phyloP scores from a whole-genome alignment of 2,113 vertebrate species.

The Dipodomys stephensi region DNA sequence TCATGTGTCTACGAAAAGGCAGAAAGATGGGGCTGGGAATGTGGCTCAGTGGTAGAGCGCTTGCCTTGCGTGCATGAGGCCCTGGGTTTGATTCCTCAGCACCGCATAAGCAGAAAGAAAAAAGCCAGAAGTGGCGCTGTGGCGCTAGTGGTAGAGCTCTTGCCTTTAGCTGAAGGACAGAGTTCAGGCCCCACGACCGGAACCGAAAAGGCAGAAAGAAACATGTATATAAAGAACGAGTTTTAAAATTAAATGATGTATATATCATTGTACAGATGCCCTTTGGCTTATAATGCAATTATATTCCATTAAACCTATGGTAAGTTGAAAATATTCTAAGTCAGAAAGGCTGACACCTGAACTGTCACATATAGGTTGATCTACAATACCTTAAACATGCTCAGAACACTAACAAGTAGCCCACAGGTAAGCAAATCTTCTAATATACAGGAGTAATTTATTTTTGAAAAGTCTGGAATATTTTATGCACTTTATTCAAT shows the following conservation, averaged over 20 bases:
- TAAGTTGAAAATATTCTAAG: background rate
- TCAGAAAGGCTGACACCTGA: background rate
- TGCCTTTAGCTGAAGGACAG: no score
- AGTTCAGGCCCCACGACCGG: no score
- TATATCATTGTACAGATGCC: background rate
- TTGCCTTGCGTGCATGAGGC: no score
- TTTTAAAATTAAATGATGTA: background rate
- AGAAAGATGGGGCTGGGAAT: no score
- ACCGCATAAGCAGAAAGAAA: no score
- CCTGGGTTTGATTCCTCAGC: no score
- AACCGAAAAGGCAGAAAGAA: no score
- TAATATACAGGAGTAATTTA: background rate
- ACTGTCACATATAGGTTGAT: background rate
- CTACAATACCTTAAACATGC: background rate
- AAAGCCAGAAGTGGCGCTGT: no score
- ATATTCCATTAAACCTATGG: background rate
- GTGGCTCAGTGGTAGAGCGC: no score
- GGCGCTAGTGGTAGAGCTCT: no score
- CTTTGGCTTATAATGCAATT: background rate
- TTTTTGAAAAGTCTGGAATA: background rate
- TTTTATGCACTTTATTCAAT: background rate
- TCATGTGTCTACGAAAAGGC: background rate
- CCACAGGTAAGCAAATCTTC: background rate
- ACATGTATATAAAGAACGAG: background rate
- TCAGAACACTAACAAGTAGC: background rate